Conservation (phyloP, 1,140 invertebrate genomes). For the Dolichoris vasculosae region DNA sequence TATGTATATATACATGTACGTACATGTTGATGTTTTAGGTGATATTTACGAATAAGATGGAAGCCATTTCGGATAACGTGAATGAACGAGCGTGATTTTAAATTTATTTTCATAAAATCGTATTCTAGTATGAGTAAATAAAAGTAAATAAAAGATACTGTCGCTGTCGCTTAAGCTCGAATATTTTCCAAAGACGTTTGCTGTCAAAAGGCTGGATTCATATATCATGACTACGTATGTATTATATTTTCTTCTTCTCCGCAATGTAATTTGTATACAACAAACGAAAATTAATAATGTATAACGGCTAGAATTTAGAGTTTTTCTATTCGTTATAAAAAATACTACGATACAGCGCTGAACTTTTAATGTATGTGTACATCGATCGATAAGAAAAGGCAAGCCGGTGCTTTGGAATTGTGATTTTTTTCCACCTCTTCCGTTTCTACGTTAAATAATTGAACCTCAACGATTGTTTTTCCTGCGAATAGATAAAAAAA, state of each 20-base stretch:
- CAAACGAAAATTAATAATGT: background rate
- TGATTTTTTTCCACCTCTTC: conserved; percentile 37
- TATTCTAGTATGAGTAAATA: conserved; percentile 3
- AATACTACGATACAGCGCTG: background rate
- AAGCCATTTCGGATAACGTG: conserved; percentile 10
- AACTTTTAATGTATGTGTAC: conserved; percentile 12
- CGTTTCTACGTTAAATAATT: conserved; percentile 26
- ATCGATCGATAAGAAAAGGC: conserved; percentile 2
- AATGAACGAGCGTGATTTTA: background rate
- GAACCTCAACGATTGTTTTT: conserved; percentile 31
- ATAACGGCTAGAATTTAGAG: conserved; percentile 12
- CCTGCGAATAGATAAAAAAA: conserved; percentile 32
- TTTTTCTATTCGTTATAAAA: conserved; percentile 33
- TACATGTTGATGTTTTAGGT: conserved; percentile 55
- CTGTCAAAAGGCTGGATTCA: conserved; percentile 24
- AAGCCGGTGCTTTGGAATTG: conserved; percentile 47
- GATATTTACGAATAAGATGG: conserved; percentile 30
- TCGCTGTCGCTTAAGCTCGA: conserved; percentile 43
- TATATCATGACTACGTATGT: conserved; percentile 16
- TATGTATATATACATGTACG: conserved; percentile 54
- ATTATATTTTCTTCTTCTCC: background rate
- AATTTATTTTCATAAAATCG: conserved; percentile 31
- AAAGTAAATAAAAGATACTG: conserved; percentile 15
- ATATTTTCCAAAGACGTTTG: conserved; percentile 39
- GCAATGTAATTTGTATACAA: background rate